Conservation (phyloP, 2,113 vertebrate genomes). For the Datnioides undecimradiatus region DNA sequence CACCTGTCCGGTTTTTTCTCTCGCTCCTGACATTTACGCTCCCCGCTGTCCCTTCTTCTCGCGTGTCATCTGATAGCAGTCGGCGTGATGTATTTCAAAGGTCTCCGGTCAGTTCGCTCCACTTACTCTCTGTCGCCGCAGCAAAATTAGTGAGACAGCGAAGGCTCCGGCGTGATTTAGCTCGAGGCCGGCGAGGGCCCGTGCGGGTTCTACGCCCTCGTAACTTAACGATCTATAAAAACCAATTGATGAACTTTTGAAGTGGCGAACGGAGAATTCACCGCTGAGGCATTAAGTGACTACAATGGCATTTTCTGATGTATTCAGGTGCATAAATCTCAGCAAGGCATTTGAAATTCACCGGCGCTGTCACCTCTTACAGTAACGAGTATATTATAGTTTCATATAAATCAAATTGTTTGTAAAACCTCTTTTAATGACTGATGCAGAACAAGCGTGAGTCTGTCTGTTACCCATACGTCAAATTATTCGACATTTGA, state of each 20-base stretch:
- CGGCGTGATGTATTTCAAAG: constrained; percentile 48
- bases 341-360: neutral
- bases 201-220: neutral
- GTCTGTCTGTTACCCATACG: neutral
- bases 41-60: constrained; percentile 1
- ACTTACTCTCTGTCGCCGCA: constrained; percentile 38
- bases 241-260: constrained; percentile 51
- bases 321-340: constrained; percentile 15
- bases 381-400: neutral
- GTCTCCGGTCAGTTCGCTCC: constrained; percentile 42
- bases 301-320: neutral
- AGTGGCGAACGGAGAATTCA: constrained; percentile 6
- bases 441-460: neutral
- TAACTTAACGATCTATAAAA: constrained; percentile 47
- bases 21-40: constrained; percentile 32
- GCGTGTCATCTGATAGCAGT: constrained; percentile 12
- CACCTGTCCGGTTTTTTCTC: constrained; percentile 28
- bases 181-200: constrained; percentile 5
- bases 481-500: neutral
- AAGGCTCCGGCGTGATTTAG: constrained; percentile 43
- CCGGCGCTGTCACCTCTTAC: neutral
- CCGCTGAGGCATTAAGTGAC: neutral
- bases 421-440: neutral
- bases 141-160: constrained; percentile 39
- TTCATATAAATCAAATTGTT: neutral